phyloP scores from a whole-genome alignment of 1,140 invertebrate genomes.

The Macrostomum lignano region DNA sequence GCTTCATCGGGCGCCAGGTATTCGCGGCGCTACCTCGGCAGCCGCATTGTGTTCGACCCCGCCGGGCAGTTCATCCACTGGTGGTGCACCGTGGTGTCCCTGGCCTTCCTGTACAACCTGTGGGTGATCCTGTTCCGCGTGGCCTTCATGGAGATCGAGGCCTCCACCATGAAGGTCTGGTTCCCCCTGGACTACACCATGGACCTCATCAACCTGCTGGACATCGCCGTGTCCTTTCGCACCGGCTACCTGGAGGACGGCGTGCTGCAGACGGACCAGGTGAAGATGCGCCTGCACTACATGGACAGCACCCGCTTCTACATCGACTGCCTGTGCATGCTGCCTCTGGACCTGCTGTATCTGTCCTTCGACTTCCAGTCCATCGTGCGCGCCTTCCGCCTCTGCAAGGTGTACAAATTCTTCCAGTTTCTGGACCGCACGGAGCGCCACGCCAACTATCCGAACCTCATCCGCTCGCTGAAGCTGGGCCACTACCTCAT shows the following conservation, averaged over 20 bases:
- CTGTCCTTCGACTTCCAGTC: constrained; percentile 90
- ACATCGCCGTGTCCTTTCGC: constrained; percentile 83
- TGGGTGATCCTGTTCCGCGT: constrained; percentile 77
- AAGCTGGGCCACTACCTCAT: constrained; percentile 77
- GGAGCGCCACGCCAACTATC: constrained; percentile 88
- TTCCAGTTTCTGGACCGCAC: constrained; percentile 93
- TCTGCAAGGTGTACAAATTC: constrained; percentile 88
- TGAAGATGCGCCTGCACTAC: constrained; percentile 72
- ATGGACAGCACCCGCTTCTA: constrained; percentile 96
- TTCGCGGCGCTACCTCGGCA: constrained; percentile 12
- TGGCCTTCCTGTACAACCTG: constrained; percentile 92
- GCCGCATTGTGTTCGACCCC: constrained; percentile 25
- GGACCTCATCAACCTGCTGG: constrained; percentile 72
- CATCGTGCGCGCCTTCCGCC: constrained; percentile 69
- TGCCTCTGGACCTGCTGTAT: constrained; percentile 88
- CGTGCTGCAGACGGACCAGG: constrained; percentile 71
- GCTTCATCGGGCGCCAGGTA: constrained; percentile 10
- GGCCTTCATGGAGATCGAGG: constrained; percentile 54
- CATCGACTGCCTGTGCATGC: constrained; percentile 80
- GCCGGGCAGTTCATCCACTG: constrained; percentile 26
- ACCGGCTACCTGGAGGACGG: constrained; percentile 46
- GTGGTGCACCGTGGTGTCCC: constrained; percentile 45
- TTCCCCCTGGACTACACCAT: constrained; percentile 82
- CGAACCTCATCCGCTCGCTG: constrained; percentile 62
- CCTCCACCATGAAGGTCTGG: constrained; percentile 58